These are phyloP conservation scores for Notothenia rossii DNA, from an alignment of 2,113 vertebrate genomes.

Conservation along the genomic window DNA sequence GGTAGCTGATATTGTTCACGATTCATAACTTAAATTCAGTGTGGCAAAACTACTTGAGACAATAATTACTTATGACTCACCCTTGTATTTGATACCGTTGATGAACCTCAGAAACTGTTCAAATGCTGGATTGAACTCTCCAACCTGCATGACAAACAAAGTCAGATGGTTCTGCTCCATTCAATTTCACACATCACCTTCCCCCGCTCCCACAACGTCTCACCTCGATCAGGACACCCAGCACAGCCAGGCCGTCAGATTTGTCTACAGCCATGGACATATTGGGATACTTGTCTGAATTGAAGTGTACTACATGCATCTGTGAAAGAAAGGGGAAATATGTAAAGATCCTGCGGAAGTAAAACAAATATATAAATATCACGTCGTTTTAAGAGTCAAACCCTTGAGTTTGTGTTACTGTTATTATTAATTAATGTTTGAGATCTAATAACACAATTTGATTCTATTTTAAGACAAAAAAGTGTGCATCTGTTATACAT, in stretches of 20 bases:
- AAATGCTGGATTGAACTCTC: conserved; percentile 89
- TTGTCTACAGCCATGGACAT: conserved; percentile 87
- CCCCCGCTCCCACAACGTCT: conserved; percentile 39
- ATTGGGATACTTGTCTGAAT: conserved; percentile 91
- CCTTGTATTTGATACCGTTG: conserved; percentile 88
- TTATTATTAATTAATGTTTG: neutral
- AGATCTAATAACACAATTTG: too few relatives aligned
- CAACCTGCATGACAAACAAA: conserved; percentile 82
- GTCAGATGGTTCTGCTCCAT: neutral
- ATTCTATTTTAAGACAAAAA: too few relatives aligned
- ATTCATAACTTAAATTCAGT: neutral
- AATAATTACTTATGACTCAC: conserved; percentile 76
- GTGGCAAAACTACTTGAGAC: neutral
- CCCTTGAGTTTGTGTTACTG: neutral
- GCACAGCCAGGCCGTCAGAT: conserved; percentile 90
- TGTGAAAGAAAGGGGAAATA: conserved; percentile 63
- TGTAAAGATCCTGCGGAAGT: neutral
- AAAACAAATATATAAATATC: neutral
- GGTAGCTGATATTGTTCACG: neutral
- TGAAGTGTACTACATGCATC: conserved; percentile 96
- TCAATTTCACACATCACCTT: neutral
- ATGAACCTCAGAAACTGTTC: conserved; percentile 90
- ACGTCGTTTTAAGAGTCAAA: neutral
- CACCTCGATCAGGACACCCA: conserved; percentile 95
- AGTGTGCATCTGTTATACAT: too few relatives aligned